phyloP scores from a whole-genome alignment of 2,888 invertebrate species.

The Heliconius cydno region DNA sequence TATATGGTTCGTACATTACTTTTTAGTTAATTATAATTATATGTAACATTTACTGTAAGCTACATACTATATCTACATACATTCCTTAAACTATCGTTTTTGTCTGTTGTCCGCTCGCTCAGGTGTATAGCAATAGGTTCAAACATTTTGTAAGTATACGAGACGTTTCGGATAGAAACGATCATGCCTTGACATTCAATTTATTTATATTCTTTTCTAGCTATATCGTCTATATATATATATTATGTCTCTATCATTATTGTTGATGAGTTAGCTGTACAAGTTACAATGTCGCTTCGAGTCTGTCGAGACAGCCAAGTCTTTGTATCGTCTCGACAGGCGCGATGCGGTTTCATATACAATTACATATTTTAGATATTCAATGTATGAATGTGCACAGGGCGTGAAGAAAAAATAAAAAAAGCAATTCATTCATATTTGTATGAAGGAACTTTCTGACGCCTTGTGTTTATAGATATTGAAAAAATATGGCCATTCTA shows the following conservation, averaged over 20 bases:
- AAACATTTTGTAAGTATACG: conserved; percentile 70
- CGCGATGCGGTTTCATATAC: conserved; percentile 11
- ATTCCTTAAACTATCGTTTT: conserved; percentile 65
- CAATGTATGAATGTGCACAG: conserved; percentile 31
- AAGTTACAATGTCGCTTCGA: conserved; percentile 13
- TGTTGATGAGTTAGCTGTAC: conserved; percentile 20
- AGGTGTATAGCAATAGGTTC: conserved; percentile 76
- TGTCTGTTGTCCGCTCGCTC: conserved; percentile 74
- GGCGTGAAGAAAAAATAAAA: conserved; percentile 32
- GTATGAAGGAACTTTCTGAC: conserved; percentile 37
- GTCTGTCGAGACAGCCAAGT: conserved; percentile 24
- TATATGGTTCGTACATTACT: conserved; percentile 37
- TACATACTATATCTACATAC: conserved; percentile 53
- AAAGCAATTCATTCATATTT: conserved; percentile 6
- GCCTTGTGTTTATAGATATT: conserved; percentile 42
- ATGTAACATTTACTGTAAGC: conserved; percentile 45
- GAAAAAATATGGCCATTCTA: conserved; percentile 44
- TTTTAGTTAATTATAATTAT: conserved; percentile 29
- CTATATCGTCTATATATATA: conserved; percentile 39
- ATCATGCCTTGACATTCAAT: conserved; percentile 49
- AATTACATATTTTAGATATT: conserved; percentile 20
- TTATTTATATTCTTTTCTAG: conserved; percentile 42
- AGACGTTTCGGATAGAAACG: conserved; percentile 57
- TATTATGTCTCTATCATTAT: conserved; percentile 31
- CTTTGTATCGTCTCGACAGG: conserved; percentile 21